Base-by-base conservation (phyloP, 1,140 invertebrate genomes). In the Drosophila miranda region DNA sequence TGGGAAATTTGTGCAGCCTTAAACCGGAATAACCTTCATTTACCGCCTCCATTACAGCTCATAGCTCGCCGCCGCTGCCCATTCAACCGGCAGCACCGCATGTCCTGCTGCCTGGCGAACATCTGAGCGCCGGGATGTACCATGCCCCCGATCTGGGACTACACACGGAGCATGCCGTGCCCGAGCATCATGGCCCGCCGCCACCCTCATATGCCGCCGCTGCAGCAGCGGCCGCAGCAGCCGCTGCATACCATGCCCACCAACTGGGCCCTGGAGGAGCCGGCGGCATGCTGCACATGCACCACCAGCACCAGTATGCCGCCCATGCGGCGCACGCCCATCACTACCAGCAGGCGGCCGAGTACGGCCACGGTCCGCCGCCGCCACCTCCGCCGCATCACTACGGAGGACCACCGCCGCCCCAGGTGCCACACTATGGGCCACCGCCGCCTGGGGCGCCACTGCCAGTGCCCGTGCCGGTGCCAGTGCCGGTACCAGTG, bases 171-270 rank as follows among this genome's bases (percentile, higher is more conserved):
- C 89, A 90, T 41, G 69, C 51, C 9, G 55, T 88, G 9, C 67
- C 86, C 1, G 84, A 90, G 16, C 84, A 84, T 54, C 89, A 89
- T 63, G 80, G 89, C 7, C 84, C 82, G 5, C 90, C 90, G 51
- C 81, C 88, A 23, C 88, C 87, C 1, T 83, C 79, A 2, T 83
- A 84, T 50, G 81, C 88, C 0, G 83, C 82, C 1, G 89, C 89
- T 0, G 84, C 89, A 0, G 89, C 80, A 21, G 90, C 90, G 0
- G 86, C 90, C 1, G 89, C 89, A 0, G 89, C 89, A 19, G 89
- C 89, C 11, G 89, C 89, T 34, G 87, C 87, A 16, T 78, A 89
- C 28, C 87, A 90, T 43, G 87, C 78, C 43, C 83, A 90, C 55
- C 89, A 89, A 19, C 38, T 90, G 75, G 76, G 70, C 1, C 89